These are phyloP conservation scores for Tipula helvola DNA, from an alignment of 2,888 invertebrate species.

Conservation along the genomic window DNA sequence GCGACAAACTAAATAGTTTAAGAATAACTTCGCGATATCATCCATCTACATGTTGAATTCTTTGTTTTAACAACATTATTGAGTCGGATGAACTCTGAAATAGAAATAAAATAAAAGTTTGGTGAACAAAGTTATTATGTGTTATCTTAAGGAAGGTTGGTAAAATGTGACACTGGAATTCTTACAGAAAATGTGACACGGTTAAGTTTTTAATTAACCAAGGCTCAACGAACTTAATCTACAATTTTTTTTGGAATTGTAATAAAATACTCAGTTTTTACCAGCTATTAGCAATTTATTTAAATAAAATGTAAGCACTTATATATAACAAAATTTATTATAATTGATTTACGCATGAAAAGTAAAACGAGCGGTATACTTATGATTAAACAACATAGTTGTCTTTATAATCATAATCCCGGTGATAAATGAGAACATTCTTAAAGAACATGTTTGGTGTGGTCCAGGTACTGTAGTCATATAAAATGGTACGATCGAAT, in stretches of 20 bases:
- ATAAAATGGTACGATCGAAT: conserved; percentile 52
- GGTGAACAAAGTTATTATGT: no score
- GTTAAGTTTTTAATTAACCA: no score
- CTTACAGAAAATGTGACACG: no score
- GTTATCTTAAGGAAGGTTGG: no score
- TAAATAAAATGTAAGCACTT: background rate
- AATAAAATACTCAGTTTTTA: no score
- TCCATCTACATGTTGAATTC: background rate
- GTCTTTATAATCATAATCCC: conserved; percentile 23
- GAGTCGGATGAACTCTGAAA: background rate
- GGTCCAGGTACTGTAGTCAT: conserved; percentile 33
- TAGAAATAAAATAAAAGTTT: background rate
- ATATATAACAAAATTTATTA: background rate
- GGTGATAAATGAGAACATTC: conserved; percentile 43
- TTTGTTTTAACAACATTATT: background rate
- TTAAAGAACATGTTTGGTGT: conserved; percentile 48
- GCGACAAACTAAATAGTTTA: background rate
- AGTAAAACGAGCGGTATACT: background rate
- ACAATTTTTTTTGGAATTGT: no score
- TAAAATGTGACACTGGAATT: no score
- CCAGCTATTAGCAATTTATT: background rate
- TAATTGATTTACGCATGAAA: background rate
- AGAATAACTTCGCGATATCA: background rate
- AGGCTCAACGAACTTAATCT: no score
- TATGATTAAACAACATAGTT: background rate